Base-by-base conservation (phyloP, 2,888 invertebrate species). In the Acronicta alni region DNA sequence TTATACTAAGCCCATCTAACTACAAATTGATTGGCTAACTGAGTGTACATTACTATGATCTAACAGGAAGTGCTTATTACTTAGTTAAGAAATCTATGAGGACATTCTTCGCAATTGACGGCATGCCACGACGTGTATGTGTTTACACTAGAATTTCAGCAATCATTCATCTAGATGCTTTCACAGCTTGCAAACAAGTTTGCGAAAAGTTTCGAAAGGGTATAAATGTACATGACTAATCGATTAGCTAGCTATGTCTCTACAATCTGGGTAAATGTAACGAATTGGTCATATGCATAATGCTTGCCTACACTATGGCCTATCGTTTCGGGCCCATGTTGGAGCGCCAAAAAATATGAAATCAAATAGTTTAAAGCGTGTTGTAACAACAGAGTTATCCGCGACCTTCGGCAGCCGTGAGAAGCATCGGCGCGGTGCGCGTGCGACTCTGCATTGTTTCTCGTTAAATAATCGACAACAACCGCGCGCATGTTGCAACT, bases 331-430 rank as follows among this genome's bases (percentile, higher is more conserved):
- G 83, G 80, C 80, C 83, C 77, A 86, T 86, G 87, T 82, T 78
- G 78, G 83, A 85, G 86, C 82, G 83, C 77, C 72, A 82, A 84
- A 66, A 83, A 77, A 93, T 93, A 91, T 90, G 93, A 93, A 93
- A 93, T 88, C 85, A 89, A 90, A 92, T 91, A 89, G 91, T 92
- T 92, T 91, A 87, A 90, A 91, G 82, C 86, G 88, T 93, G 92
- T 93, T 89, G 92, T 91, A 93, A 93, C 89, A 84, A 79, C 83
- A 75, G 83, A 88, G 87, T 88, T 91, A 91, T 90, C 89, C 88
- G 82, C 90, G 91, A 92, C 93, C 93, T 93, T 93, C 92, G 89
- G 87, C 86, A 85, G 84, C 86, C 93, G 93, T 93, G 93, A 91
- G 93, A 93, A 92, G 87, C 86, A 79, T 82, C 84, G 81, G 65